phyloP scores from a whole-genome alignment of 1,140 invertebrate genomes.

The Cyclargus thomasi region DNA sequence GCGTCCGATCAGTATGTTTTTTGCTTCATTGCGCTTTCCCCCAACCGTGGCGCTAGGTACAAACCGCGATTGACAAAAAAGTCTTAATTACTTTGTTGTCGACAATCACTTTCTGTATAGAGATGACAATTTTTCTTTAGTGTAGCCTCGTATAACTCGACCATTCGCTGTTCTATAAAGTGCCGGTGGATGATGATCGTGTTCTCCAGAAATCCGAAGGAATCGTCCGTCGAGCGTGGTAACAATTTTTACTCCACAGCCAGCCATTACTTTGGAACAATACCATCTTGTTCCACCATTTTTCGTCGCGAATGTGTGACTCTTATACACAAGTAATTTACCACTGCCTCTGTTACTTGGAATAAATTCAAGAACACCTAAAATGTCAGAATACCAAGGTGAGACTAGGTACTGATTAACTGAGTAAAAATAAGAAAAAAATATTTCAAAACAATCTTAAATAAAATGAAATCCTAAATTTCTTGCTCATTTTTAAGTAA shows the following conservation, averaged over 20 bases:
- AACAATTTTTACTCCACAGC: slow-evolving; percentile 37
- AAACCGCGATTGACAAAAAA: too few relatives aligned
- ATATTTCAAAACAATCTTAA: too few relatives aligned
- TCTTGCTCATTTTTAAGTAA: too few relatives aligned
- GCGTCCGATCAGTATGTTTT: too few relatives aligned
- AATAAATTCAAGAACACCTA: slow-evolving; percentile 24
- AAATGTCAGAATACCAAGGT: not conserved
- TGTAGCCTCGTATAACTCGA: not conserved
- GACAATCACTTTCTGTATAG: too few relatives aligned
- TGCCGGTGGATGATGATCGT: slow-evolving; percentile 29
- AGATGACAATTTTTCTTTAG: too few relatives aligned
- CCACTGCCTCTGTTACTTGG: slow-evolving; percentile 28
- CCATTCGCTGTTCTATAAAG: not conserved
- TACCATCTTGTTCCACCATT: slow-evolving; percentile 35
- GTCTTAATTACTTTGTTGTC: too few relatives aligned
- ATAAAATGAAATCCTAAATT: too few relatives aligned
- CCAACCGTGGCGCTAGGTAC: too few relatives aligned
- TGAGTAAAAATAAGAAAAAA: too few relatives aligned
- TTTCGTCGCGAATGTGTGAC: slow-evolving; percentile 35
- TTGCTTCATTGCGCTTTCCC: too few relatives aligned
- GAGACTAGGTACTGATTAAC: too few relatives aligned
- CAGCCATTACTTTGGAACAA: slow-evolving; percentile 35
- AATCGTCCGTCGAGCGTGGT: slow-evolving; percentile 18
- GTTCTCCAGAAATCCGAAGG: slow-evolving; percentile 6
- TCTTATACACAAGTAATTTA: slow-evolving; percentile 31